phyloP scores from a whole-genome alignment of 2,888 invertebrate species.

The Dichetophora obliterata region DNA sequence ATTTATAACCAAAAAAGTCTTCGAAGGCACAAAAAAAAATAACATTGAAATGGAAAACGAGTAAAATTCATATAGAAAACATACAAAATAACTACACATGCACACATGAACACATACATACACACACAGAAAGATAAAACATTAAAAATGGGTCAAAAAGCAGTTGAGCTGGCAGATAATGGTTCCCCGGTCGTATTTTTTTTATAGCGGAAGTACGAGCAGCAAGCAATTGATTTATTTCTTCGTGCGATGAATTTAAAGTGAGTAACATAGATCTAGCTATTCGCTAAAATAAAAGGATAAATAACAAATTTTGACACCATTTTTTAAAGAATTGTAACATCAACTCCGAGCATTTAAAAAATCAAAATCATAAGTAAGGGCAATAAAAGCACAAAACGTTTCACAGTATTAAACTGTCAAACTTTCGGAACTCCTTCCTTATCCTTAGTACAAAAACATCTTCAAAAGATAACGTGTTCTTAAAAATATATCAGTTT shows the following conservation, averaged over 20 bases:
- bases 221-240: slow-evolving; percentile 20
- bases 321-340: too few relatives aligned
- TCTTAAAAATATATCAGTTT: too few relatives aligned
- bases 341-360: too few relatives aligned
- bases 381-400: too few relatives aligned
- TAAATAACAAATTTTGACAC: too few relatives aligned
- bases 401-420: too few relatives aligned
- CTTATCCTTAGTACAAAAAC: too few relatives aligned
- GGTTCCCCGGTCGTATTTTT: background rate
- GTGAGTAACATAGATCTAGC: background rate
- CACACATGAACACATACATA: background rate
- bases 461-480: too few relatives aligned
- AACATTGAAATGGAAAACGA: slow-evolving; percentile 1
- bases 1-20: slow-evolving; percentile 60
- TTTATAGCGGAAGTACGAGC: background rate
- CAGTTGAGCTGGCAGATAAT: slow-evolving; percentile 16
- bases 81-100: background rate
- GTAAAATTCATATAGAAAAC: background rate
- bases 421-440: too few relatives aligned
- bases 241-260: slow-evolving; percentile 14
- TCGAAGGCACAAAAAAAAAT: background rate
- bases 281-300: too few relatives aligned
- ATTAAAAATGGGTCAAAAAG: slow-evolving; percentile 32
- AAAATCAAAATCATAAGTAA: too few relatives aligned
- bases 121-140: slow-evolving; percentile 1